A percentile compares a stretch with the other conserved stretches of the same genome.
Evolutionary conservation across 2,888 invertebrate genomes (phyloP).

Genomic region (Dastarcus helophoroides): DNA sequence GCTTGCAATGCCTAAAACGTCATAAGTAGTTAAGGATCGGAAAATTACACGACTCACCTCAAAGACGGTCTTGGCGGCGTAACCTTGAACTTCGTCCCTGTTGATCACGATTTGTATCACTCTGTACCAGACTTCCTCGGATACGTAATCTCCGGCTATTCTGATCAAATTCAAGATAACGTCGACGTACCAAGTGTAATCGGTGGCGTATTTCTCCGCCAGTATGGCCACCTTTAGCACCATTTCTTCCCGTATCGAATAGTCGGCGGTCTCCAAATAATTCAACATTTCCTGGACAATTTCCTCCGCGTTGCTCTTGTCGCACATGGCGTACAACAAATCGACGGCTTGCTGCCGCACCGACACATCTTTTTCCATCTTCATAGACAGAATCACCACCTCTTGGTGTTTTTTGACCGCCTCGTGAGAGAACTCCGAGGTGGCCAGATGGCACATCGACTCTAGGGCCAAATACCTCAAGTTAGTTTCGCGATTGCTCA

Average conservation of each 20-base stretch:
- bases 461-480: slow-evolving; percentile 94
- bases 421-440: slow-evolving; percentile 98
- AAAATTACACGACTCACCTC: slow-evolving; percentile 48
- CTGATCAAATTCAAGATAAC: slow-evolving; percentile 97
- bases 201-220: slow-evolving; percentile 98
- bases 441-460: slow-evolving; percentile 98
- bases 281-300: slow-evolving; percentile 99
- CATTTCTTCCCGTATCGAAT: slow-evolving; percentile 99
- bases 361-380: slow-evolving; percentile 98
- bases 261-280: slow-evolving; percentile 98
- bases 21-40: neutral
- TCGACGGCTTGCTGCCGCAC: slow-evolving; percentile 98
- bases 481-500: slow-evolving; percentile 95
- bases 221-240: slow-evolving; percentile 98
- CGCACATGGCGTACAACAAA: slow-evolving; percentile 98
- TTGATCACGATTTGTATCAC: slow-evolving; percentile 99
- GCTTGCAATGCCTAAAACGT: slow-evolving; percentile 75
- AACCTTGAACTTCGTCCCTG: slow-evolving; percentile 98
- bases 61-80: slow-evolving; percentile 99
- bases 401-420: slow-evolving; percentile 99
- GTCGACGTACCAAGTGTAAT: slow-evolving; percentile 97
- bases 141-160: slow-evolving; percentile 99
- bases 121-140: slow-evolving; percentile 99
- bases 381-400: slow-evolving; percentile 96
- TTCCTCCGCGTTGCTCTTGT: slow-evolving; percentile 96